phyloP scores from a whole-genome alignment of 2,113 vertebrate genomes.

The Cyanoramphus novaezelandiae region DNA sequence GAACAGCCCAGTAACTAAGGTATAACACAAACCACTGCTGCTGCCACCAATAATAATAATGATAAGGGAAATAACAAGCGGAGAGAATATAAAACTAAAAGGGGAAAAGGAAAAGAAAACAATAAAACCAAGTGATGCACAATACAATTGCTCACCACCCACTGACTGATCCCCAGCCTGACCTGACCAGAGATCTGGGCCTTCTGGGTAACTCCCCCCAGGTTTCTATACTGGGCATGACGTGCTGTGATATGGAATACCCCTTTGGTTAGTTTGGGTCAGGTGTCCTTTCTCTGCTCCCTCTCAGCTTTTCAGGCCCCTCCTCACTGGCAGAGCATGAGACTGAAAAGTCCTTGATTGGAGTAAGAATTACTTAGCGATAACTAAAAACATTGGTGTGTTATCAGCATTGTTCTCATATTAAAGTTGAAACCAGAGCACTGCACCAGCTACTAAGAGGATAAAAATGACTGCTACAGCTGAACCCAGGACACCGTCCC shows the following conservation, averaged over 20 bases:
- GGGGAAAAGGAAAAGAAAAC: not conserved
- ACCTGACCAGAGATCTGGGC: not conserved
- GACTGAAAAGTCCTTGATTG: not conserved
- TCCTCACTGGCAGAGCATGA: not conserved
- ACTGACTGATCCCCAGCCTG: not conserved
- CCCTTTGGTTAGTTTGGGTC: not conserved
- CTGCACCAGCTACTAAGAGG: not conserved
- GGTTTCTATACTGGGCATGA: not conserved
- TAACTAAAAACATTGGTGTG: not conserved
- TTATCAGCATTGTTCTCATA: not conserved
- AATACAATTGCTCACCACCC: not conserved
- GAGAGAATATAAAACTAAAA: not conserved
- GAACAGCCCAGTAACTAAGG: not conserved
- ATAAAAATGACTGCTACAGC: not conserved
- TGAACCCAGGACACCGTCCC: not conserved
- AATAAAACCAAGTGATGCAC: not conserved
- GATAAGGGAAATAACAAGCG: not conserved
- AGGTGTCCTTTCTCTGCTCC: not conserved
- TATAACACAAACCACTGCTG: not conserved
- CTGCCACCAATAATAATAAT: not conserved
- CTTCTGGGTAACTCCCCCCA: not conserved
- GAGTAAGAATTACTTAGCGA: not conserved
- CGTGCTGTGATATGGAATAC: not conserved
- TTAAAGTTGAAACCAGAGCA: not conserved
- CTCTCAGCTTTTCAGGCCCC: not conserved